phyloP scores from a whole-genome alignment of 2,888 invertebrate genomes.

The Stenurella melanura region DNA sequence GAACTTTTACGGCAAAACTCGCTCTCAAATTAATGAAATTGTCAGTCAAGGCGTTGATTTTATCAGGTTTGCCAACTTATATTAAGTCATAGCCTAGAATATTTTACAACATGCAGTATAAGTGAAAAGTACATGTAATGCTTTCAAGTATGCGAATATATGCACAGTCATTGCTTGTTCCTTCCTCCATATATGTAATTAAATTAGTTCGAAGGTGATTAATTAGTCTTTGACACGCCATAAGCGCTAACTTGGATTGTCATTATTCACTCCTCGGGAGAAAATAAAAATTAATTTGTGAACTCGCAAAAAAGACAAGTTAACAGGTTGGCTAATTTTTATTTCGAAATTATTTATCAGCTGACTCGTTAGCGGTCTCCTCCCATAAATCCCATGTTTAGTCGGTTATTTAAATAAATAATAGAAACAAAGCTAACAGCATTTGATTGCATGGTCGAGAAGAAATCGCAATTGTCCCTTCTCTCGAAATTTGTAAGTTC shows the following conservation, averaged over 20 bases:
- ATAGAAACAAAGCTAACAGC: too few species aligned
- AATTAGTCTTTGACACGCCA: constrained; percentile 47
- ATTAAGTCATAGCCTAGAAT: constrained; percentile 31
- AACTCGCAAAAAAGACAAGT: not conserved
- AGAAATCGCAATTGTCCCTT: too few species aligned
- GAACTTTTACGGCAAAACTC: constrained; percentile 54
- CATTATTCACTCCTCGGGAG: not conserved
- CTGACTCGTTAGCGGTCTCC: too few species aligned
- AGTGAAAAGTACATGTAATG: constrained; percentile 29
- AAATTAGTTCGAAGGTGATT: constrained; percentile 49
- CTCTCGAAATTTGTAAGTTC: too few species aligned
- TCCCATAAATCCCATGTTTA: too few species aligned
- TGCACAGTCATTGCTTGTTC: constrained; percentile 29
- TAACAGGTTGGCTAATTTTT: not conserved
- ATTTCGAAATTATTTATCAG: not conserved
- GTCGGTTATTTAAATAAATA: too few species aligned
- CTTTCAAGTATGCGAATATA: constrained; percentile 19
- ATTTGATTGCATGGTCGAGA: too few species aligned
- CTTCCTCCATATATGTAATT: constrained; percentile 37
- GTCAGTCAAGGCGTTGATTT: constrained; percentile 67
- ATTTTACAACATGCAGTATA: constrained; percentile 18
- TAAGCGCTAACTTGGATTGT: constrained; percentile 35
- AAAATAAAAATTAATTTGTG: not conserved
- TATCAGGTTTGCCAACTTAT: constrained; percentile 56
- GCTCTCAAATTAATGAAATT: constrained; percentile 68